Conservation (phyloP, 2,888 invertebrate genomes). For the Pseudolycoriella hygida region DNA sequence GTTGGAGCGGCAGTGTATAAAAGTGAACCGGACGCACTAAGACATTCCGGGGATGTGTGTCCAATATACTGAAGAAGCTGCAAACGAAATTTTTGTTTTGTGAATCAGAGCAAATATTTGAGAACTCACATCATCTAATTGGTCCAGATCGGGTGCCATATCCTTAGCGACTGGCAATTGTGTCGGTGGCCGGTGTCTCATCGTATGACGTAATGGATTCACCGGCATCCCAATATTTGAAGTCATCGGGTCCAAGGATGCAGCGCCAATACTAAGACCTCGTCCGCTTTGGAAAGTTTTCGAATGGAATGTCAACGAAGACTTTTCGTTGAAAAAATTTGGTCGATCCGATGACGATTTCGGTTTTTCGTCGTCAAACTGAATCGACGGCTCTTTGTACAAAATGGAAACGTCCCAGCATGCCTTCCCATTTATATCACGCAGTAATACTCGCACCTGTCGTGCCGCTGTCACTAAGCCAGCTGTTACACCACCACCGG, state of each 20-base stretch:
- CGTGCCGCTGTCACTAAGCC: slow-evolving; percentile 65
- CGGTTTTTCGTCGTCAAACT: neutral
- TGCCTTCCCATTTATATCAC: slow-evolving; percentile 86
- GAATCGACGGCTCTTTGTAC: slow-evolving; percentile 50
- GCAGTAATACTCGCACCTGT: slow-evolving; percentile 68
- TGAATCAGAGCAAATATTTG: neutral
- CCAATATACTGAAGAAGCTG: slow-evolving; percentile 81
- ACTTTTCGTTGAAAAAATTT: slow-evolving; percentile 1
- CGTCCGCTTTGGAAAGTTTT: slow-evolving; percentile 7
- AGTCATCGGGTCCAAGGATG: slow-evolving; percentile 21
- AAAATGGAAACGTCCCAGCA: slow-evolving; percentile 92
- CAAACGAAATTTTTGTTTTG: too few relatives aligned
- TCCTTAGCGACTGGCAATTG: slow-evolving; percentile 65
- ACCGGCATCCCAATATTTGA: slow-evolving; percentile 34
- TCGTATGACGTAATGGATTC: slow-evolving; percentile 46
- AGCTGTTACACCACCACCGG: slow-evolving; percentile 57
- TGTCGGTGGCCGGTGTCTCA: slow-evolving; percentile 53
- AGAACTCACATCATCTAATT: slow-evolving; percentile 68
- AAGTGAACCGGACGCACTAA: slow-evolving; percentile 36
- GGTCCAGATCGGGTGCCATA: slow-evolving; percentile 75
- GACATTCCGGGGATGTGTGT: slow-evolving; percentile 78
- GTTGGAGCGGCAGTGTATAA: slow-evolving; percentile 65
- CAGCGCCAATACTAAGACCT: slow-evolving; percentile 9
- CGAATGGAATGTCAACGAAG: neutral
- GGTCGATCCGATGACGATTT: neutral